These are phyloP conservation scores for Pterophyllum scalare DNA, from an alignment of 2,113 vertebrate genomes.

Conservation along the genomic window DNA sequence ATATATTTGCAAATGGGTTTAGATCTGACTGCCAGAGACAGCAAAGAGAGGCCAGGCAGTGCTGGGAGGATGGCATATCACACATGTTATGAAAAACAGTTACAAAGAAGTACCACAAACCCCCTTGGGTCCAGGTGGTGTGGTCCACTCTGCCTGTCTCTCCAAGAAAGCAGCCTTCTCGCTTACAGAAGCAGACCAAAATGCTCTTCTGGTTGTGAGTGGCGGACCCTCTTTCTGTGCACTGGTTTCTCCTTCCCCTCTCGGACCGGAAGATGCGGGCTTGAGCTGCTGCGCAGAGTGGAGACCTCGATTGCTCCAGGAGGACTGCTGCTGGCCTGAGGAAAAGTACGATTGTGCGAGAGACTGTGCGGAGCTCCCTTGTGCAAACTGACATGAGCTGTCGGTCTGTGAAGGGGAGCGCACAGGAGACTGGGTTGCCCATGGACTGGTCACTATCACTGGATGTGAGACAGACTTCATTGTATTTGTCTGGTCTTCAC, in stretches of 20 bases:
- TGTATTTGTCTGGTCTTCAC: constrained; percentile 25
- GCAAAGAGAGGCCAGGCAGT: not conserved
- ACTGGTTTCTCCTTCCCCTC: constrained; percentile 22
- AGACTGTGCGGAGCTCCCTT: constrained; percentile 25
- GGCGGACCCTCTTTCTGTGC: constrained; percentile 35
- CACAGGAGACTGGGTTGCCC: constrained; percentile 29
- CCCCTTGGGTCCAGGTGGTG: constrained; percentile 65
- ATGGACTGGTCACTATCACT: constrained; percentile 2
- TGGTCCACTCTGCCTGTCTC: constrained; percentile 53
- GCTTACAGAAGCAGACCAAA: constrained; percentile 44
- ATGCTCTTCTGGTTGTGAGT: constrained; percentile 2
- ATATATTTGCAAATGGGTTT: not conserved
- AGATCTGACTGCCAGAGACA: not conserved
- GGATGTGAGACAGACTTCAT: constrained; percentile 30
- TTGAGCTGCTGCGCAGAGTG: constrained; percentile 27
- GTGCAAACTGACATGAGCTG: constrained; percentile 22
- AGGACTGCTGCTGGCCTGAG: constrained; percentile 53
- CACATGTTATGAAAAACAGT: not conserved
- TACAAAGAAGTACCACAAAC: constrained; percentile 52
- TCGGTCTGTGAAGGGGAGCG: constrained; percentile 30
- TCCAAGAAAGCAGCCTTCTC: constrained; percentile 64
- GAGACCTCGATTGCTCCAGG: constrained; percentile 45
- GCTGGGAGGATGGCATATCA: not conserved
- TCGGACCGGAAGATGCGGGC: constrained; percentile 10
- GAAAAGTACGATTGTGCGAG: constrained; percentile 46